These are phyloP conservation scores for Pharmacophagus antenor DNA, from an alignment of 2,888 invertebrate genomes.

Conservation along the genomic window DNA sequence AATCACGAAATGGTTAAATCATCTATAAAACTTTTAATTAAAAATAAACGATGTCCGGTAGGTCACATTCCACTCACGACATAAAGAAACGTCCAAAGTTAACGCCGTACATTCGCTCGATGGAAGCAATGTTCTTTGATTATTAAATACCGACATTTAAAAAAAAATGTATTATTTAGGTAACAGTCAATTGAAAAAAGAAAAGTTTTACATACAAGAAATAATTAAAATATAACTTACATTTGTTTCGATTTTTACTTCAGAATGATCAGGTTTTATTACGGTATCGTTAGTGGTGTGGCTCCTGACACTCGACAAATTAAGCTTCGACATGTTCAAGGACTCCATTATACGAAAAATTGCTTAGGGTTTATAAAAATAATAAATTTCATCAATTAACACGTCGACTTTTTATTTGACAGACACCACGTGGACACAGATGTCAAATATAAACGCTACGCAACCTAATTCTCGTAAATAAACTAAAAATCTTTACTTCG, in stretches of 20 bases:
- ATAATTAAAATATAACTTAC: constrained; percentile 45
- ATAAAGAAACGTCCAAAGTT: too few relatives aligned
- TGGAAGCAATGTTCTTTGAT: too few relatives aligned
- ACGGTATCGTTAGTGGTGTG: constrained; percentile 51
- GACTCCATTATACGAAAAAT: constrained; percentile 61
- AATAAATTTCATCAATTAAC: constrained; percentile 55
- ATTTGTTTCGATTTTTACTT: constrained; percentile 54
- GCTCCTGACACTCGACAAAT: constrained; percentile 64
- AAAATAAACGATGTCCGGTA: background rate
- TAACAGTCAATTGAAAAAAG: background rate
- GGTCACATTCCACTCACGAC: background rate
- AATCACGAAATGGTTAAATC: constrained; percentile 36
- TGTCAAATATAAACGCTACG: constrained; percentile 58
- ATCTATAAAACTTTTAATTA: background rate
- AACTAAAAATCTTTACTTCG: constrained; percentile 37
- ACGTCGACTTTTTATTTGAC: constrained; percentile 70
- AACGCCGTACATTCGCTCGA: too few relatives aligned
- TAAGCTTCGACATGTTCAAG: constrained; percentile 70
- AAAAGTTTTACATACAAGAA: background rate
- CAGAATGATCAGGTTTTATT: constrained; percentile 50
- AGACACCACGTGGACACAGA: constrained; percentile 75
- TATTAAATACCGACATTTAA: too few relatives aligned
- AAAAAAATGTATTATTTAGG: too few relatives aligned
- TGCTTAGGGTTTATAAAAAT: constrained; percentile 40
- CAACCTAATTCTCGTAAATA: constrained; percentile 41